A percentile compares a stretch with the other conserved stretches of the same genome.
Evolutionary conservation across 2,888 invertebrate genomes (phyloP).

Genomic region (Eristalis intricaria): DNA sequence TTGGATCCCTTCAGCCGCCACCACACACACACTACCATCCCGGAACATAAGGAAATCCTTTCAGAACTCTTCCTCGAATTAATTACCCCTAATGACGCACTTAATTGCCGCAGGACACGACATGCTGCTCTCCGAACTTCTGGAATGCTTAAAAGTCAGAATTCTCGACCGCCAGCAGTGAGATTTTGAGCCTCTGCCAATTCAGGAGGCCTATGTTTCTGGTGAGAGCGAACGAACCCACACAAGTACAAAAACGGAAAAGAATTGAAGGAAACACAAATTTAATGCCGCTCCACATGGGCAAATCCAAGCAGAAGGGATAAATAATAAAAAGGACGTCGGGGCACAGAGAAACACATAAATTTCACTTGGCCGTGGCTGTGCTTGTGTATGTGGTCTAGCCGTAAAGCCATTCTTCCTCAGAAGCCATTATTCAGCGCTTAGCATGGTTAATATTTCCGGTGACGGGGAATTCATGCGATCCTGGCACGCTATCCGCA

Average conservation of each 20-base stretch:
- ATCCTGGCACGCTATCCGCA: conserved; percentile 14
- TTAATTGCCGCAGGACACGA: neutral
- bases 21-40: neutral
- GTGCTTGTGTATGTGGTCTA: neutral
- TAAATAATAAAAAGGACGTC: neutral
- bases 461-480: conserved; percentile 12
- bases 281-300: neutral
- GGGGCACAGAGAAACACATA: neutral
- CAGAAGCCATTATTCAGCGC: conserved; percentile 27
- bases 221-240: neutral
- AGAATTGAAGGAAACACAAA: neutral
- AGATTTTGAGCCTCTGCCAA: neutral
- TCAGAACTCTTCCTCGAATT: neutral
- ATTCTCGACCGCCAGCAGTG: neutral
- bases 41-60: neutral
- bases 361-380: neutral
- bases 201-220: neutral
- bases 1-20: neutral
- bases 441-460: conserved; percentile 43
- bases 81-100: neutral
- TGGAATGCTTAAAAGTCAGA: neutral
- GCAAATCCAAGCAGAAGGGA: neutral
- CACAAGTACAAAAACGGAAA: neutral
- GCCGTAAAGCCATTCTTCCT: neutral
- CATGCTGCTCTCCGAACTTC: neutral